These are phyloP conservation scores for Protobothrops flavoviridis DNA, from an alignment of 2,113 vertebrate species.

Conservation along the genomic window DNA sequence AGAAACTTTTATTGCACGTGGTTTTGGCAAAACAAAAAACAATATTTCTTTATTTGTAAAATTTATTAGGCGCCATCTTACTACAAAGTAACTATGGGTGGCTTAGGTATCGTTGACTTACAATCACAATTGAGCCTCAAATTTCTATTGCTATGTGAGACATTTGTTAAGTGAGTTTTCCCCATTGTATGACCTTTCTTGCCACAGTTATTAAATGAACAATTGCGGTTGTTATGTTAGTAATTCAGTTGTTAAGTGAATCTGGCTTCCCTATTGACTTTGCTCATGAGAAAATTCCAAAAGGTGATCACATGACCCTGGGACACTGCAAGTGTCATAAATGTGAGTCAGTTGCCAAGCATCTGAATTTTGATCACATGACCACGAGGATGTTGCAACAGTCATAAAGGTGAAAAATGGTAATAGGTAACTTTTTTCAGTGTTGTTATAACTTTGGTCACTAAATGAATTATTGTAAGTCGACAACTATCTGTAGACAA, in stretches of 20 bases:
- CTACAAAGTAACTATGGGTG: not conserved
- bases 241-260: not conserved
- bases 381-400: not conserved
- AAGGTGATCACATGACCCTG: not conserved
- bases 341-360: not conserved
- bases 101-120: not conserved
- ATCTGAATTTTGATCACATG: not conserved
- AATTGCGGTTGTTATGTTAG: not conserved
- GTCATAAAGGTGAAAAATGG: not conserved
- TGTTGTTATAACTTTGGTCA: not conserved
- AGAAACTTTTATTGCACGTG: not conserved
- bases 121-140: not conserved
- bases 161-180: not conserved
- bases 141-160: not conserved
- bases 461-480: not conserved
- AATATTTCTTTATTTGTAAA: not conserved
- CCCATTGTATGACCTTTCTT: not conserved
- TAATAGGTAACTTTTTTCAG: not conserved
- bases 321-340: not conserved
- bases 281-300: not conserved
- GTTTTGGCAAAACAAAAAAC: not conserved
- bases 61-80: not conserved
- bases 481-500: not conserved
- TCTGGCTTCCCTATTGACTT: not conserved
- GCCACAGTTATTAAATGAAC: not conserved